Conservation (phyloP, 2,113 vertebrate species). For the Polypterus senegalus region DNA sequence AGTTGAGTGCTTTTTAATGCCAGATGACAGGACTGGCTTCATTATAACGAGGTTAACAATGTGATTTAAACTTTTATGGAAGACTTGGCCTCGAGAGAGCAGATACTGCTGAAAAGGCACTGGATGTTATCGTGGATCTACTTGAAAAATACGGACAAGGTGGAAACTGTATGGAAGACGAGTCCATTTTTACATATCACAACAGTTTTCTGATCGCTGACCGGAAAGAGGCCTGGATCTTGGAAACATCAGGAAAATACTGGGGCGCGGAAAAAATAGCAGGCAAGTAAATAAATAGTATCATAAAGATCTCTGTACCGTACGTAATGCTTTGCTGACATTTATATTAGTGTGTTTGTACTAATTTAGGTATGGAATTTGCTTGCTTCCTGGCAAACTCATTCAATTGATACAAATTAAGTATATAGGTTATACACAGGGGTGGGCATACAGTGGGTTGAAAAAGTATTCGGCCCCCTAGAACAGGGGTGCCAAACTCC, state of each 20-base stretch:
- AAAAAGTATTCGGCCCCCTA: too few relatives aligned
- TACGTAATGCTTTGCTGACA: too few relatives aligned
- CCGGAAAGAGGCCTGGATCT: slow-evolving; percentile 81
- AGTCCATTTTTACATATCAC: slow-evolving; percentile 70
- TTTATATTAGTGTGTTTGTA: too few relatives aligned
- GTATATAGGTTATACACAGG: too few relatives aligned
- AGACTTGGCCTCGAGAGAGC: slow-evolving; percentile 91
- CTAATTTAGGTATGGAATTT: too few relatives aligned
- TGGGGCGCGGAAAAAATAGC: slow-evolving; percentile 84
- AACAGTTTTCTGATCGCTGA: slow-evolving; percentile 94
- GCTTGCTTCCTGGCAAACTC: too few relatives aligned
- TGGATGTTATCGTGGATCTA: slow-evolving; percentile 67
- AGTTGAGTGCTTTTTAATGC: too few relatives aligned
- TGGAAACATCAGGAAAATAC: slow-evolving; percentile 80
- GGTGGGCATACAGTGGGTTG: too few relatives aligned
- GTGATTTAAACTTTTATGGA: slow-evolving; percentile 29
- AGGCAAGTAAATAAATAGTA: slow-evolving; percentile 32
- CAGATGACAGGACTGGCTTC: too few relatives aligned
- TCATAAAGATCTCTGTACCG: too few relatives aligned
- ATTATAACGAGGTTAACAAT: not conserved
- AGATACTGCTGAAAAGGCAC: slow-evolving; percentile 72
- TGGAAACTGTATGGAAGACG: slow-evolving; percentile 79
- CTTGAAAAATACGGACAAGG: slow-evolving; percentile 82
- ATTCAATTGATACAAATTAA: too few relatives aligned
- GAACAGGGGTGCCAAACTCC: too few relatives aligned